These are phyloP conservation scores for Gortyna flavago DNA, from an alignment of 2,888 invertebrate genomes.

Conservation along the genomic window DNA sequence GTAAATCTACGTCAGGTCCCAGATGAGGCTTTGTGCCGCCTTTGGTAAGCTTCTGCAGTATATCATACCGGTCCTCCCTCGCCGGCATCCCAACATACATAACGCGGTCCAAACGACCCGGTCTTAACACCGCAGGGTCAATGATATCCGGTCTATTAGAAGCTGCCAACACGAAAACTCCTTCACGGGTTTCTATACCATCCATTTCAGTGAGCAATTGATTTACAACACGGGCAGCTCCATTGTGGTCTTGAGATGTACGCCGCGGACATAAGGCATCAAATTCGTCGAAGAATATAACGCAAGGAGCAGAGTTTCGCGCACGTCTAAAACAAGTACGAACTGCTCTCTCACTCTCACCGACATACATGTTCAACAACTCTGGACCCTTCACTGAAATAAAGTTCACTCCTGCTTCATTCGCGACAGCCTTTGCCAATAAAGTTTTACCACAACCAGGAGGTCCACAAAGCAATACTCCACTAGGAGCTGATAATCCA, in stretches of 20 bases:
- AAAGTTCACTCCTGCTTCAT: slow-evolving; percentile 99
- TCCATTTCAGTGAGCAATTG: slow-evolving; percentile 99
- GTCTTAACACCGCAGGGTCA: slow-evolving; percentile 97
- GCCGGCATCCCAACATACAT: slow-evolving; percentile 97
- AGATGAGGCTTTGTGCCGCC: slow-evolving; percentile 95
- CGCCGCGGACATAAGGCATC: slow-evolving; percentile 98
- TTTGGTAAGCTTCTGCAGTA: slow-evolving; percentile 97
- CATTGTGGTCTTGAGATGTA: slow-evolving; percentile 93
- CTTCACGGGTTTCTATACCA: slow-evolving; percentile 96
- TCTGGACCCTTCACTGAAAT: slow-evolving; percentile 99
- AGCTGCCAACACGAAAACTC: slow-evolving; percentile 98
- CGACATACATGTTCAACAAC: slow-evolving; percentile 99
- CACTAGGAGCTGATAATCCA: slow-evolving; percentile 95
- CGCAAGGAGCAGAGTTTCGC: slow-evolving; percentile 98
- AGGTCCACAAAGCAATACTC: slow-evolving; percentile 98
- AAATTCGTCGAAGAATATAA: slow-evolving; percentile 99
- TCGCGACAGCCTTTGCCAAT: slow-evolving; percentile 99
- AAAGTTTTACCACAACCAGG: slow-evolving; percentile 99
- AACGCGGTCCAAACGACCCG: slow-evolving; percentile 96
- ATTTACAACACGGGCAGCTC: slow-evolving; percentile 97
- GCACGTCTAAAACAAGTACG: slow-evolving; percentile 98
- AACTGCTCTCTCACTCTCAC: slow-evolving; percentile 99
- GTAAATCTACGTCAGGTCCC: slow-evolving; percentile 93
- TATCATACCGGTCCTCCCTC: slow-evolving; percentile 94
- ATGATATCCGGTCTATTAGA: slow-evolving; percentile 99